Conservation (phyloP, 1,140 invertebrate genomes). For the Zaprionus gabonicus region DNA sequence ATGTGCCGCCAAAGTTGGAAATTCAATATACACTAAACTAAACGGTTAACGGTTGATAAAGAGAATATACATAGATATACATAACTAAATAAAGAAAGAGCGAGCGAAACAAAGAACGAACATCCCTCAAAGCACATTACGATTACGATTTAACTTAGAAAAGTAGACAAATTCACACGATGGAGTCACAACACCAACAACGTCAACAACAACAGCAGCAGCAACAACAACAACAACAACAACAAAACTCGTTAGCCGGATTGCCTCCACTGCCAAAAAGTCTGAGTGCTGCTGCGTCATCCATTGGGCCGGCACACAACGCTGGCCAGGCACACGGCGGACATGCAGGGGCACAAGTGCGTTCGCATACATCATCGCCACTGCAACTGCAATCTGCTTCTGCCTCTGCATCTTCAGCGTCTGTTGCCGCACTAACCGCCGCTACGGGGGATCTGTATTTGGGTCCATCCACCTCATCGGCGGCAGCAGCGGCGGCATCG, state of each 20-base stretch:
- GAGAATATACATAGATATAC: not conserved
- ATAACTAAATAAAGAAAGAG: slow-evolving; percentile 18
- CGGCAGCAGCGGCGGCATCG: slow-evolving; percentile 48
- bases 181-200: slow-evolving; percentile 58
- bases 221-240: slow-evolving; percentile 5
- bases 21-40: slow-evolving; percentile 92
- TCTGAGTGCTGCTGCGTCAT: slow-evolving; percentile 89
- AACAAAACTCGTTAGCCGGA: slow-evolving; percentile 85
- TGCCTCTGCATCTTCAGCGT: slow-evolving; percentile 18
- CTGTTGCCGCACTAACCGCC: slow-evolving; percentile 56
- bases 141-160: not conserved
- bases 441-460: slow-evolving; percentile 70
- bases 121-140: not conserved
- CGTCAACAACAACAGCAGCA: slow-evolving; percentile 40
- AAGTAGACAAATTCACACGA: slow-evolving; percentile 44
- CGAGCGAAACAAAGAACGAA: slow-evolving; percentile 13
- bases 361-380: slow-evolving; percentile 50
- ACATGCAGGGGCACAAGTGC: slow-evolving; percentile 9
- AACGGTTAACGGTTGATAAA: slow-evolving; percentile 85
- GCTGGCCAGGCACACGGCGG: slow-evolving; percentile 34
- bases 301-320: not conserved
- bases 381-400: slow-evolving; percentile 18
- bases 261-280: slow-evolving; percentile 93
- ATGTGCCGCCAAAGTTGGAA: slow-evolving; percentile 99
- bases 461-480: slow-evolving; percentile 75